Conservation (phyloP, 2,888 invertebrate genomes). For the Oithona nana region DNA sequence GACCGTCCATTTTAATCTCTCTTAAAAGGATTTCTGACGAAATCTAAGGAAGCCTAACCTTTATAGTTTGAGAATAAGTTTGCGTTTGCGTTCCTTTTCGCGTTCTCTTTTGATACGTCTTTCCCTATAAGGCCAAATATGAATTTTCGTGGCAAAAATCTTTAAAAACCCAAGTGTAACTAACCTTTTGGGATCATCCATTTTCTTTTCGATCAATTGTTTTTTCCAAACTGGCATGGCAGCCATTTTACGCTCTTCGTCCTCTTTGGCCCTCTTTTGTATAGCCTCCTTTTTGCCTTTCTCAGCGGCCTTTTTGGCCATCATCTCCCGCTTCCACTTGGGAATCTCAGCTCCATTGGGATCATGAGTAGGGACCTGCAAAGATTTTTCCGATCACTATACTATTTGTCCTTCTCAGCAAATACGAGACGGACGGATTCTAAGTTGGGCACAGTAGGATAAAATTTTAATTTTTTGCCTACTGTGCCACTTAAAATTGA, state of each 20-base stretch:
- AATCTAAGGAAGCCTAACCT: neutral
- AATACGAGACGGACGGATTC: too few species aligned
- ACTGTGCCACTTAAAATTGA: too few species aligned
- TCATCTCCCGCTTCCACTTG: conserved; percentile 84
- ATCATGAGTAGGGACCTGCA: conserved; percentile 77
- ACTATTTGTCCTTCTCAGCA: too few species aligned
- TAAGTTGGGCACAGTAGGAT: too few species aligned
- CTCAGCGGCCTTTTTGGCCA: conserved; percentile 83
- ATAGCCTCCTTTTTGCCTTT: conserved; percentile 75
- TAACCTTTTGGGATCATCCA: conserved; percentile 36
- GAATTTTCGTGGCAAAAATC: neutral
- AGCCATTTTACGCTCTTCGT: conserved; percentile 60
- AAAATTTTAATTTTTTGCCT: too few species aligned
- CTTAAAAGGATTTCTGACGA: neutral
- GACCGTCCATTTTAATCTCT: too few species aligned
- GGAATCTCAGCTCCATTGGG: conserved; percentile 72
- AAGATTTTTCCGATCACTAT: too few species aligned
- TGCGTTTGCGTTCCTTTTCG: neutral
- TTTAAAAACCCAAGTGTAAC: neutral
- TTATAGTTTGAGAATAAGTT: neutral
- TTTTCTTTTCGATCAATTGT: conserved; percentile 47
- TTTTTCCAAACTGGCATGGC: conserved; percentile 87
- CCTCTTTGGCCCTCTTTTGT: conserved; percentile 59
- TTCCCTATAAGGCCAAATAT: too few species aligned
- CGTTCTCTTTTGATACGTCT: neutral